A percentile compares a stretch with the other conserved stretches of the same genome.
Evolutionary conservation across 2,888 invertebrate species (phyloP).

Genomic region (Hermaeophaga mercurialis): DNA sequence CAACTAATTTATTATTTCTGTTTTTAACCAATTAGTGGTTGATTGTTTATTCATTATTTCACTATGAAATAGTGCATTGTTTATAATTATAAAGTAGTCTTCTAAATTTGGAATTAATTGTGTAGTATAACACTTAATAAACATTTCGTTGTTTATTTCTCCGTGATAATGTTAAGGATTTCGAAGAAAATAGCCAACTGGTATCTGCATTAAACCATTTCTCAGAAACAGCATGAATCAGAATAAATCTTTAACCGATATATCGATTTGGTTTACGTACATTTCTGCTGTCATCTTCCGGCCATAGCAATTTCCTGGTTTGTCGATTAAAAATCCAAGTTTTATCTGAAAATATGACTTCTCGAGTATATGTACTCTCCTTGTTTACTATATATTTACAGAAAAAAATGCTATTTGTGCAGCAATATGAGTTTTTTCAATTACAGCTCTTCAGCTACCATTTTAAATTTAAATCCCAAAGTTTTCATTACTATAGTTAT

Average conservation of each 20-base stretch:
- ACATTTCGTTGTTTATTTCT: conserved; percentile 4
- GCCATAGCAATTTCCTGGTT: conserved; percentile 1
- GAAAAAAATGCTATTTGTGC: not conserved
- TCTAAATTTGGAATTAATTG: not conserved
- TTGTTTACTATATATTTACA: not conserved
- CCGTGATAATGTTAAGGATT: conserved; percentile 11
- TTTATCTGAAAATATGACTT: conserved; percentile 1
- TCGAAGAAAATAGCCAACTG: conserved; percentile 5
- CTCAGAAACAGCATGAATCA: conserved; percentile 8
- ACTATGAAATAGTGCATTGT: conserved; percentile 4
- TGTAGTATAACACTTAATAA: conserved; percentile 5
- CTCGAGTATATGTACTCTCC: not conserved
- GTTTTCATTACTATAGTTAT: not conserved
- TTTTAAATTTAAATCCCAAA: not conserved
- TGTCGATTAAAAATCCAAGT: not conserved
- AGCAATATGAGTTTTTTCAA: not conserved
- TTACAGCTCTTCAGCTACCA: not conserved
- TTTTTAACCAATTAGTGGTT: not conserved
- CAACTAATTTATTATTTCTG: conserved; percentile 1
- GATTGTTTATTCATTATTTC: not conserved
- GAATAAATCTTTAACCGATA: conserved; percentile 13
- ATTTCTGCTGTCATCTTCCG: conserved; percentile 13
- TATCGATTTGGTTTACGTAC: conserved; percentile 11
- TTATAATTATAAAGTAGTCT: not conserved
- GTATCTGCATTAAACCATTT: conserved; percentile 2